Evolutionary conservation across 2,113 vertebrate genomes (phyloP), one percentile per base, ranked within the genome.

Genomic region (Lanius collurio): DNA sequence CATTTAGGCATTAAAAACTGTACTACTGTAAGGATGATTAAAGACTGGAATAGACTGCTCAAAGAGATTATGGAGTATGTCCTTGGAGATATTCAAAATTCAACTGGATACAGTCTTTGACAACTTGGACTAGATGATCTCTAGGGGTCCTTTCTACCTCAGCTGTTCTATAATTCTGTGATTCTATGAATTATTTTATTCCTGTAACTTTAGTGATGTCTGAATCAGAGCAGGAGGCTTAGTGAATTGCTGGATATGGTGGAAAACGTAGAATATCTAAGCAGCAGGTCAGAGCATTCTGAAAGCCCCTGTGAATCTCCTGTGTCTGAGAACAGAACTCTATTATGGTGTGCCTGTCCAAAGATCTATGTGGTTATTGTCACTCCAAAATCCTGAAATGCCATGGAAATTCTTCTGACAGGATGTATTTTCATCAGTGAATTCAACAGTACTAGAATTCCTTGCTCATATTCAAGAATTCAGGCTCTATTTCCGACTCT

Each of bases 101-200:
- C 74, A 87, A 1, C 65, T 71, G 73, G 69, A 82, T 42, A 11
- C 14, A 68, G 19, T 55, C 44, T 65, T 89, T 78, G 64, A 60
- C 65, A 78, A 31, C 44, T 95, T 82, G 78, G 44, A 23, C 56
- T 79, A 22, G 78, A 16, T 42, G 65, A 60, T 89, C 65, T 85
- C 81, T 49, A 71, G 74, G 67, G 90, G 22, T 33, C 21, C 39
- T 63, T 84, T 89, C 77, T 49, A 26, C 69, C 27, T 85, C 74
- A 87, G 19, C 78, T 90, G 23, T 53, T 78, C 64, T 78, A 78
- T 28, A 78, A 9, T 76, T 84, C 81, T 77, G 2, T 65, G 46
- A 69, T 50, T 74, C 64, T 47, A 15, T 93, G 78, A 85, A 93
- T 90, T 87, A 79, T 93, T 95, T 96, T 80, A 79, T 79, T 83